Evolutionary conservation across 2,113 vertebrate genomes (phyloP), one percentile per base, ranked within the genome.

Genomic region (Aythya baeri): DNA sequence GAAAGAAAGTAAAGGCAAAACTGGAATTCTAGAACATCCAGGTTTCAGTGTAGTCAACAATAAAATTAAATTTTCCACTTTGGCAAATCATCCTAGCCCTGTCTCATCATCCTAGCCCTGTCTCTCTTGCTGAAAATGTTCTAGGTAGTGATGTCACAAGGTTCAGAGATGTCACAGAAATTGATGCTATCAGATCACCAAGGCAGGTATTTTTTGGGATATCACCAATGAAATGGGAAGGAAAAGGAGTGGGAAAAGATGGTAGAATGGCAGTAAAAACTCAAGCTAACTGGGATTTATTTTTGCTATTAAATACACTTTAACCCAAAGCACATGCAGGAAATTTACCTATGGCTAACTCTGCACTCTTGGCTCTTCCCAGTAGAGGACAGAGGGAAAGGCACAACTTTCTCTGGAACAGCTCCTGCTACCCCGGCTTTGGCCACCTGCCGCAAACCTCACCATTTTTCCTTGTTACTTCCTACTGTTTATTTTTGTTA

Each of bases 51-150:
- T 95, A 94, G 78, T 79, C 86, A 93, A 92, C 91, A 94, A 84
- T 93, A 91, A 93, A 96, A 95, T 88, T 95, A 58, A 38, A 86
- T 94, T 94, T 94, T 96, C 79, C 61, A 68, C 85, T 88, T 88
- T 90, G 86, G 61, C 89, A 96, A 93, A 65, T 52, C 65, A 25
- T 50, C 43, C 57, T 20, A 16, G 72, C 41, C 67, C 41, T 68
- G 38, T 52, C 65, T 81, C 32, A 65, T 52, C 65, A 25, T 50
- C 43, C 61, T 20, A 16, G 72, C 41, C 63, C 36, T 72, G 38
- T 52, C 65, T 81, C 32, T 54, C 67, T 89, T 77, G 57, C 79
- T 59, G 52, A 77, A 72, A 86, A 9, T 1, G 9, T 61, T 67
- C 70, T n/a, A 17, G 13, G 23, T 36, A 43, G 14, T 27, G 61